A percentile compares a stretch with the other conserved stretches of the same genome.
phyloP scores from a whole-genome alignment of 2,113 vertebrate genomes.

The Alligator sinensis region DNA sequence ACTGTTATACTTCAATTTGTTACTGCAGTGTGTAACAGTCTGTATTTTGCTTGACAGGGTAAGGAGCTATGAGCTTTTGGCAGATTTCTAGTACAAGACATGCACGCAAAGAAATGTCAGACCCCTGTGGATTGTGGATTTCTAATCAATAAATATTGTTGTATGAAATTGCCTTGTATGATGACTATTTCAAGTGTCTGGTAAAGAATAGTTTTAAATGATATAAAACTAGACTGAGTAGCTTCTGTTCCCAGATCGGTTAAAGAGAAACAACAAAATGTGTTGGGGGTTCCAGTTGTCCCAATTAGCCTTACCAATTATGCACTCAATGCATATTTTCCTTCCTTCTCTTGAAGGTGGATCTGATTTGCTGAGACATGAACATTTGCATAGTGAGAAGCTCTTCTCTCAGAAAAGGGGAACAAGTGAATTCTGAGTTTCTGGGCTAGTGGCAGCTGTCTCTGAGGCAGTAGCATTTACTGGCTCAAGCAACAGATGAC shows the following conservation, averaged over 20 bases:
- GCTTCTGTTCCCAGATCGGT: neutral
- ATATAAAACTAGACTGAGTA: neutral
- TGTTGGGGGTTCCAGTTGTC: neutral
- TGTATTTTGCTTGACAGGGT: conserved; percentile 7
- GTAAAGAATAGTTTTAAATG: too few species aligned
- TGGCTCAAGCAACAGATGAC: too few species aligned
- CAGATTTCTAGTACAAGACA: neutral
- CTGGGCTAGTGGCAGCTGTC: too few species aligned
- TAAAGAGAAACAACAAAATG: neutral
- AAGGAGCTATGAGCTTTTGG: neutral
- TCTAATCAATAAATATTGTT: neutral
- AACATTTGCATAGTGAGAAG: too few species aligned
- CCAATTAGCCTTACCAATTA: neutral
- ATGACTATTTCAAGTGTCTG: too few species aligned
- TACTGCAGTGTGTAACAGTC: neutral
- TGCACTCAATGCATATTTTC: too few species aligned
- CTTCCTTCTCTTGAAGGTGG: too few species aligned
- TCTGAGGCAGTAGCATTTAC: too few species aligned
- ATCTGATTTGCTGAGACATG: too few species aligned
- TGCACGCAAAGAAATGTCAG: neutral
- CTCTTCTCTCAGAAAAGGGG: too few species aligned
- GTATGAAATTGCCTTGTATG: conserved; percentile 31
- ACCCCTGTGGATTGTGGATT: neutral
- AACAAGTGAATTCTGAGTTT: too few species aligned
- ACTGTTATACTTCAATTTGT: neutral